Conservation (phyloP, 2,797 vertebrate species). For the Strix occidentalis region DNA sequence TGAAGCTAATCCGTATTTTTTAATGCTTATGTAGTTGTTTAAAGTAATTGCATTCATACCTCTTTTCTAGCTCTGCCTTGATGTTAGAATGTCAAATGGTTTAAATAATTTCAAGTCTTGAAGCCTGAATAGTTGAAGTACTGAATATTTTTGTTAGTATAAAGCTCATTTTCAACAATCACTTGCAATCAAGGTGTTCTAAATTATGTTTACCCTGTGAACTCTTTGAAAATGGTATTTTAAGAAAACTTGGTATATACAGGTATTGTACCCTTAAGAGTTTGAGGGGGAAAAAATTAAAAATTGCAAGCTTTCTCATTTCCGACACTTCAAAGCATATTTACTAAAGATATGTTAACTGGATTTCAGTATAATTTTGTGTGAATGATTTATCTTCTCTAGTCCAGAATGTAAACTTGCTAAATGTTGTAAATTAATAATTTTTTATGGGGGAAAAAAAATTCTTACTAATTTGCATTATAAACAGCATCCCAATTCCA, state of each 20-base stretch:
- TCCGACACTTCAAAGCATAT: slow-evolving; percentile 16
- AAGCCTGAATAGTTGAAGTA: not conserved
- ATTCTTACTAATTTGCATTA: slow-evolving; percentile 20
- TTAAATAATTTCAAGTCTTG: not conserved
- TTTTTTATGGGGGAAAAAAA: not conserved
- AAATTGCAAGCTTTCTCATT: slow-evolving; percentile 5
- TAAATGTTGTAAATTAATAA: slow-evolving; percentile 24
- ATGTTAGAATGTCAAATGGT: not conserved
- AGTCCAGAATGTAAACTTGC: slow-evolving; percentile 42
- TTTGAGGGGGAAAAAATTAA: not conserved
- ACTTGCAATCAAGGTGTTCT: not conserved
- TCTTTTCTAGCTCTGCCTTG: not conserved
- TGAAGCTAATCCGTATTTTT: not conserved
- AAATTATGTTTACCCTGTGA: not conserved
- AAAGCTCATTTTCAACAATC: not conserved
- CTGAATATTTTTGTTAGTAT: not conserved
- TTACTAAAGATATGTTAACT: slow-evolving; percentile 15
- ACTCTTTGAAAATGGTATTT: slow-evolving; percentile 35
- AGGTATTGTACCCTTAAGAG: not conserved
- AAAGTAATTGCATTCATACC: not conserved
- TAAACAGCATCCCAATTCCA: not conserved
- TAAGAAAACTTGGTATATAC: not conserved
- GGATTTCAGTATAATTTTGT: slow-evolving; percentile 35
- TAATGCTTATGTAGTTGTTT: not conserved
- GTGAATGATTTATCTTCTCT: slow-evolving; percentile 45